Evolutionary conservation across 2,797 vertebrate genomes (phyloP), one percentile per base, ranked within the genome.

Genomic region (Chaetophractus vellerosus): DNA sequence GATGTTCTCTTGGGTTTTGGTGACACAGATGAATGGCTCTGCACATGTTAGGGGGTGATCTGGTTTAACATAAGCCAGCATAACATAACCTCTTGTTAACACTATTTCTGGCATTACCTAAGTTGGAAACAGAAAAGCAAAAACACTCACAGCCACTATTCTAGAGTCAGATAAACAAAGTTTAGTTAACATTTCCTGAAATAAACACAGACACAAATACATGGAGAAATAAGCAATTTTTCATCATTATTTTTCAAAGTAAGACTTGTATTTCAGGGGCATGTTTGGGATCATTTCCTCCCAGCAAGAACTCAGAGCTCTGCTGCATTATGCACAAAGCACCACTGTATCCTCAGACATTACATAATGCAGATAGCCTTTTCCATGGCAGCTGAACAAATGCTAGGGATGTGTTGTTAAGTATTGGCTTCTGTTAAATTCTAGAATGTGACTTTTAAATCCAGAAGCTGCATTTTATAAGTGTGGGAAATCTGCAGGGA

Each of bases 11-110:
- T 98, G 99, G 98, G 99, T 98, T 98, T 98, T 98, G 97, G 98
- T 98, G 98, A 99, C 98, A 99, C 98, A 99, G 98, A 99, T 98
- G 99, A 98, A 99, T 98, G 98, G 98, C 98, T 98, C 96, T 71
- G 98, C 98, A 99, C 98, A 99, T 98, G 98, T 98, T 98, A 99
- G 98, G 98, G 97, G 98, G 98, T 98, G 98, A 98, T 98, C 98
- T 98, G 98, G 98, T 98, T 98, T 98, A 99, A 98, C 98, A 98
- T 97, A 98, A 98, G 98, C 97, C 97, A 97, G 98, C 98, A 98
- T 96, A 98, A 98, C 98, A 97, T 98, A 98, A 98, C 98, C 98
- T 97, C 98, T 99, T 98, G 98, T 98, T 98, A 98, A 98, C 83
- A 97, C 96, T 94, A 96, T 55, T 61, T 64, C 97, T 98, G 98